Conservation (phyloP, 2,113 vertebrate genomes). For the Rhodinocichla rosea region DNA sequence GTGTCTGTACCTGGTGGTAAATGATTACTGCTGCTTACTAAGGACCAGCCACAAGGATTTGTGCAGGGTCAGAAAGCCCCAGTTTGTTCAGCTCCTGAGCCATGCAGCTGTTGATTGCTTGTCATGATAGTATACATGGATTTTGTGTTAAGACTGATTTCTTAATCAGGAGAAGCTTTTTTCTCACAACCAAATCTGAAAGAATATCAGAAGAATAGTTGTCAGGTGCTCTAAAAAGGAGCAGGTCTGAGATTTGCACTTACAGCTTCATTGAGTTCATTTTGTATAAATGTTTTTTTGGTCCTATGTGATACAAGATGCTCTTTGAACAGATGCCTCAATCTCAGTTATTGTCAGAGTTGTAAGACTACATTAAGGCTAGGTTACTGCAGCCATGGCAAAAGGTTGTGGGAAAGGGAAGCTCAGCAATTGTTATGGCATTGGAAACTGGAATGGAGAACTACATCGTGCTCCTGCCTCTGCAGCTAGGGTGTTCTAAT, state of each 20-base stretch:
- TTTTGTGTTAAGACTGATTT: neutral
- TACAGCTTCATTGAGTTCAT: neutral
- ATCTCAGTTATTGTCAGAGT: neutral
- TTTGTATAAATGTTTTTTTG: neutral
- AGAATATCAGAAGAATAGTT: neutral
- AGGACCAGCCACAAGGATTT: fast-evolving
- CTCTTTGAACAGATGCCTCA: neutral
- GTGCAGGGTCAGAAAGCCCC: neutral
- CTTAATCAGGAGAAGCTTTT: neutral
- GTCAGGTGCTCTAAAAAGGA: neutral
- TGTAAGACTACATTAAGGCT: neutral
- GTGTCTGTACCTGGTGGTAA: neutral
- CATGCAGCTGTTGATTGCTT: neutral
- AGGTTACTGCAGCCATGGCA: neutral
- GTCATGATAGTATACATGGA: neutral
- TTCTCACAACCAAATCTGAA: neutral
- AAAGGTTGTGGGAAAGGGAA: neutral
- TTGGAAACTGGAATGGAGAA: neutral
- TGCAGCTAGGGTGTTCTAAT: neutral
- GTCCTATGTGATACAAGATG: neutral
- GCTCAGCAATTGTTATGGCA: fast-evolving
- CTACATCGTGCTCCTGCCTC: neutral
- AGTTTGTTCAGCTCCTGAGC: neutral
- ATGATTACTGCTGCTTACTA: neutral
- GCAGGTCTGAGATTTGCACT: neutral